Evolutionary conservation across 35 echinoderm and acorn worm genomes (phyloP).

Genomic region (Stichopus chloronotus): DNA sequence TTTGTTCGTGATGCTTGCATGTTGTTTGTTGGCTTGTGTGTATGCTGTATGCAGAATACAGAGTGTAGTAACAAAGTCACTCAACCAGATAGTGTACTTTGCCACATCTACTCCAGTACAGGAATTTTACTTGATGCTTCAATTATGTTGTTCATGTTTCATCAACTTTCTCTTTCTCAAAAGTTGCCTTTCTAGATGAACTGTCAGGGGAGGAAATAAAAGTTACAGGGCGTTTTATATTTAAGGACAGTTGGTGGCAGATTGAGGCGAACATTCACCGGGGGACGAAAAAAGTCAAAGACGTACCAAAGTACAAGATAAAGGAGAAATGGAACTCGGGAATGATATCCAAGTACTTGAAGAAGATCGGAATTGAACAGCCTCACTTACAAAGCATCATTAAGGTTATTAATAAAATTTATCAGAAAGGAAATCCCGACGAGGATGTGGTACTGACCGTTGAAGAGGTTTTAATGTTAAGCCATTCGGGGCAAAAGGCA

Average conservation of each 20-base stretch:
- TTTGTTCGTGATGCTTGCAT: too few relatives aligned
- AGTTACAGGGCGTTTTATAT: constrained; percentile 18
- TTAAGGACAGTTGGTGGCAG: constrained; percentile 37
- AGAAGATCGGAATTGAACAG: background rate
- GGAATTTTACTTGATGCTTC: too few relatives aligned
- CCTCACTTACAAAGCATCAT: background rate
- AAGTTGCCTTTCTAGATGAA: background rate
- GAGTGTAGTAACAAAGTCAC: too few relatives aligned
- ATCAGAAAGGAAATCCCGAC: background rate
- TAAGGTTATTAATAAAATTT: background rate
- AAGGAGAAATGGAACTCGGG: background rate
- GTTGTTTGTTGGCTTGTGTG: too few relatives aligned
- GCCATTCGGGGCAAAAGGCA: background rate
- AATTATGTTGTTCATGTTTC: too few relatives aligned
- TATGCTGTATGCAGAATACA: too few relatives aligned
- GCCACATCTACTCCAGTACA: too few relatives aligned
- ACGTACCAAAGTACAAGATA: constrained; percentile 4
- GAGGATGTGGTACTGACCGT: background rate
- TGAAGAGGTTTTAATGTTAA: constrained; percentile 10
- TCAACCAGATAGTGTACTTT: too few relatives aligned
- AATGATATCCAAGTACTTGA: background rate
- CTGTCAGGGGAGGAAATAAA: background rate
- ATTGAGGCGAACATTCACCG: constrained; percentile 19
- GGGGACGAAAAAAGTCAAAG: constrained; percentile 5
- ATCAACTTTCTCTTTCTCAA: background rate